Evolutionary conservation across 2,888 invertebrate species (phyloP), one percentile per base, ranked within the genome.

Genomic region (Morpho achilles): DNA sequence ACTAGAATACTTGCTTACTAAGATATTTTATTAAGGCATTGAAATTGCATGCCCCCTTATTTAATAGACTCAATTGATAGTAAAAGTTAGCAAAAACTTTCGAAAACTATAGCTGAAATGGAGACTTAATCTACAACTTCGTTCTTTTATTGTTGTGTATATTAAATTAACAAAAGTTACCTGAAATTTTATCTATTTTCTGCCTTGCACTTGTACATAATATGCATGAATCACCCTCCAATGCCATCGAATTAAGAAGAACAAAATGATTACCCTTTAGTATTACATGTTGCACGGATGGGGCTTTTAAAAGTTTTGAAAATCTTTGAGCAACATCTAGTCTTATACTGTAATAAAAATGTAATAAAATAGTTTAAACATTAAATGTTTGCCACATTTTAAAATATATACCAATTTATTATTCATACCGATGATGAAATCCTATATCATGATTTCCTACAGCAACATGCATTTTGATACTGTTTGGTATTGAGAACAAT

Each of bases 401-500:
- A 43, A 9, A 9, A 9, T 3, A 9, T 43, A 43, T 43, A 43
- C 9, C 9, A 3, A 43, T 41, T 39, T 23, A n/a, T 22, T 22
- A 32, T 39, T 39, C 45, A 80, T 87, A 96, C 97, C 93, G 92
- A 85, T 98, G 96, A 90, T 99, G 99, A 84, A 99, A 99, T 57
- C 99, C 99, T 69, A 99, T 94, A 82, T 99, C 99, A 88, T 99
- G 99, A 89, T 99, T 99, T 42, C 99, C 99, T 52, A 95, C 96
- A 9, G 96, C 93, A 54, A 96, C 93, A 79, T 95, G 94, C 64
- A 96, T 82, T 64, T 93, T 88, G 0, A 94, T 93, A 46, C 88
- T 82, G 46, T 91, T 74, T 4, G 96, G 94, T 9, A 95, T 92
- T 49, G 91, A 76, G 84, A 99, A 99, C 67, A 98, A 83, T 57